phyloP scores from a whole-genome alignment of 2,113 vertebrate genomes.

The Atherinomorus stipes region DNA sequence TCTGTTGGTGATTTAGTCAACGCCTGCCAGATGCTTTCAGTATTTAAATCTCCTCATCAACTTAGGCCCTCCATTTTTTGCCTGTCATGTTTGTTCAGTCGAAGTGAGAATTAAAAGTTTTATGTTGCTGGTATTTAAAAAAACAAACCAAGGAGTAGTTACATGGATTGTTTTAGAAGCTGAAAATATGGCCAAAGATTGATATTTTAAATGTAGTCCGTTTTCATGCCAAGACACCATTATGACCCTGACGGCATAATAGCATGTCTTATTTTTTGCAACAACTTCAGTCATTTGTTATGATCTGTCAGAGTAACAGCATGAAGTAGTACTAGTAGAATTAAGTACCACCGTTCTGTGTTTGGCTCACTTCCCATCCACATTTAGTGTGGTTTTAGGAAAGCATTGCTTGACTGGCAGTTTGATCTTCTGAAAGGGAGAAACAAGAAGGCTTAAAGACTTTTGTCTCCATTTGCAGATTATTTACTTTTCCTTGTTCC shows the following conservation, averaged over 20 bases:
- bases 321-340: constrained; percentile 6
- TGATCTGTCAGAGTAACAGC: constrained; percentile 2
- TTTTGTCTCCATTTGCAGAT: neutral
- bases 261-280: constrained; percentile 7
- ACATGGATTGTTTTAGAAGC: constrained; percentile 19
- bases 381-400: constrained; percentile 2
- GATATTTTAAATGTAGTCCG: constrained; percentile 12
- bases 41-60: constrained; percentile 55
- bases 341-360: neutral
- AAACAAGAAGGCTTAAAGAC: constrained; percentile 1
- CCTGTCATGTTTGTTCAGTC: constrained; percentile 63
- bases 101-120: constrained; percentile 51
- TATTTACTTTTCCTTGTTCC: too few species aligned
- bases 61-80: constrained; percentile 37
- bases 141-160: constrained; percentile 13
- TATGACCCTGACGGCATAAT: neutral
- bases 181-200: constrained; percentile 13
- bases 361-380: neutral
- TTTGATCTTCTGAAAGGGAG: neutral
- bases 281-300: constrained; percentile 32
- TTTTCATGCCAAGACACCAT: neutral
- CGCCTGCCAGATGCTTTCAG: constrained; percentile 56
- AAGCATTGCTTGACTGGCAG: constrained; percentile 6
- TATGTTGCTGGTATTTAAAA: constrained; percentile 36
- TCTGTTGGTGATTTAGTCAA: constrained; percentile 45